Conservation (phyloP, 2,113 vertebrate species). For the Monarcha castaneiventris region DNA sequence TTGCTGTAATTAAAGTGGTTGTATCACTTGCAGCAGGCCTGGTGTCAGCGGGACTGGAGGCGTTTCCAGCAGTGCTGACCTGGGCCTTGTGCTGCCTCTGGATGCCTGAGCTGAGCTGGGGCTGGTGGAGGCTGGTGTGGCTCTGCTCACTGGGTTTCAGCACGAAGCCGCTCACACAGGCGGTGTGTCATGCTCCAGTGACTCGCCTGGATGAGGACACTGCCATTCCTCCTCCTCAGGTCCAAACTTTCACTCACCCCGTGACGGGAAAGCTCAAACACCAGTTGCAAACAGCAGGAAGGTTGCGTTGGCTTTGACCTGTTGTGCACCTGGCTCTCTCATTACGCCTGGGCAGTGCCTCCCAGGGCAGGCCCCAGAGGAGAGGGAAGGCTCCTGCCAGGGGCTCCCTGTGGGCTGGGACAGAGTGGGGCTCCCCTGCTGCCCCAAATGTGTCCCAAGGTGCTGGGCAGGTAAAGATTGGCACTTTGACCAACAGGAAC, state of each 20-base stretch:
- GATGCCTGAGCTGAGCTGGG: not conserved
- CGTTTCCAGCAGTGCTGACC: not conserved
- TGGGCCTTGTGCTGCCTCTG: not conserved
- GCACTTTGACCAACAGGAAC: not conserved
- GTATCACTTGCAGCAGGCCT: not conserved
- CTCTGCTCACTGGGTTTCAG: rapidly evolving
- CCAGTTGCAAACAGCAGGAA: not conserved
- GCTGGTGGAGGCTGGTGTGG: not conserved
- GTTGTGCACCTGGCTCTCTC: rapidly evolving
- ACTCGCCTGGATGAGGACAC: not conserved
- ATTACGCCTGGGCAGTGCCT: rapidly evolving
- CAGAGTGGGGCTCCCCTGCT: not conserved
- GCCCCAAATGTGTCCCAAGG: rapidly evolving
- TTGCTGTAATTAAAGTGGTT: not conserved
- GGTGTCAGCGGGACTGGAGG: not conserved
- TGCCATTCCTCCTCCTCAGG: not conserved
- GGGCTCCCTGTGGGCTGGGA: rapidly evolving
- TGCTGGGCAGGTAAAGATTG: not conserved
- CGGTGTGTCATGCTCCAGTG: not conserved
- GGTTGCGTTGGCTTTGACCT: not conserved
- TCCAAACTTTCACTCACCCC: not conserved
- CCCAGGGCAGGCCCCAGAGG: not conserved
- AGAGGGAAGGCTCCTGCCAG: not conserved
- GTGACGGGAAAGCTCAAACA: not conserved
- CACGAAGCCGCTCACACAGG: not conserved